Conservation (phyloP, 2,888 invertebrate genomes). For the Leistus spinibarbis region DNA sequence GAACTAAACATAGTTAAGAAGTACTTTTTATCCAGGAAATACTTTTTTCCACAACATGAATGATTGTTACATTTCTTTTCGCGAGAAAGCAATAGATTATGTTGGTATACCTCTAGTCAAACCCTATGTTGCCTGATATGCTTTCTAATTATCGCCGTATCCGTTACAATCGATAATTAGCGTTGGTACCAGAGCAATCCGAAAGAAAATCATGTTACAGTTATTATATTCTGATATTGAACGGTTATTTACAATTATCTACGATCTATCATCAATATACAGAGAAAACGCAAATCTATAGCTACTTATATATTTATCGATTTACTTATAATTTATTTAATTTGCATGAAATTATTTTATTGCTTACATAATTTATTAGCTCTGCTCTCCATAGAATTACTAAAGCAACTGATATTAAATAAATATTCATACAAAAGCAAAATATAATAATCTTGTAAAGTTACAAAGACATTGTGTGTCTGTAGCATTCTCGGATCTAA, state of each 20-base stretch:
- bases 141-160: slow-evolving; percentile 33
- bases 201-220: slow-evolving; percentile 12
- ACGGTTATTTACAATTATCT: slow-evolving; percentile 10
- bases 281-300: neutral
- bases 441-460: too few relatives aligned
- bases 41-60: neutral
- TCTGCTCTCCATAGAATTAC: too few relatives aligned
- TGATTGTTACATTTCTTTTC: neutral
- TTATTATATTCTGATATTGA: slow-evolving; percentile 14
- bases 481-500: too few relatives aligned
- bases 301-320: neutral
- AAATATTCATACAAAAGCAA: too few relatives aligned
- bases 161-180: slow-evolving; percentile 28
- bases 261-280: neutral
- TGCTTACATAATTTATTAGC: neutral
- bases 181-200: neutral
- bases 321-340: neutral
- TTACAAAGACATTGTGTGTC: too few relatives aligned
- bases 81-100: neutral
- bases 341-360: neutral
- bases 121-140: neutral
- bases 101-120: neutral
- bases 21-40: neutral
- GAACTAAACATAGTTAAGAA: too few relatives aligned
- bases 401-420: too few relatives aligned